Base-by-base conservation (phyloP, 2,113 vertebrate genomes). In the Formicarius rufipectus region DNA sequence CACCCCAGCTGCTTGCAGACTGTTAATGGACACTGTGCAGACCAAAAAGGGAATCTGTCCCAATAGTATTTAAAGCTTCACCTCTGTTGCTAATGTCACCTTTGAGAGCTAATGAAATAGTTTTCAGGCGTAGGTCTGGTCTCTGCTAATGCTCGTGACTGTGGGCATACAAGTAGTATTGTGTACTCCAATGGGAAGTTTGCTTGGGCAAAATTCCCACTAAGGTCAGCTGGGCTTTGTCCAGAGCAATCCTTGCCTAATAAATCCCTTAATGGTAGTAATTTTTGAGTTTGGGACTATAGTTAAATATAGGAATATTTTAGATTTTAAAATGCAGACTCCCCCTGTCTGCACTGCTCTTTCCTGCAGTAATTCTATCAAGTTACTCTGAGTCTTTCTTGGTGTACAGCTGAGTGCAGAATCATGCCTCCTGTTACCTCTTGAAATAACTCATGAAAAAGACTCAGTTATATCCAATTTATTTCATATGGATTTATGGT, bases 181-280 rank as follows among this genome's bases (percentile, higher is more conserved):
- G 60, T 55, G 39, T 71, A 63, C 12, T 93, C 73, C 83, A 78
- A 0, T 72, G 76, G 90, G 92, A 96, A 84, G 90, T 90, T 95
- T 95, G 78, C 68, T 89, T 77, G 50, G 85, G 85, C 90, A 95
- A 28, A 92, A 84, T 93, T 96, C 90, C 93, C 68, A 33, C 37
- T 86, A 79, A 92, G 92, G 68, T 92, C 88, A 92, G 44, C 56
- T 93, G 72, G 76, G 49, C 60, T 93, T 92, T 95, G 49, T 87
- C 87, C 91, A 93, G 81, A 82, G 66, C 27, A 86, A 75, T 71
- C 47, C 10, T 94, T 90, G 56, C 52, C 73, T 90, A 90, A 94
- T 84, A 96, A 87, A 95, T 84, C 40, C 90, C 72, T 86, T 78
- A 90, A 67, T 2, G 44, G 42, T 55, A 87, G 85, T 87, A 95